A percentile compares a stretch with the other conserved stretches of the same genome.
Evolutionary conservation across 2,797 vertebrate genomes (phyloP).

Genomic region (Diplodus sargus): DNA sequence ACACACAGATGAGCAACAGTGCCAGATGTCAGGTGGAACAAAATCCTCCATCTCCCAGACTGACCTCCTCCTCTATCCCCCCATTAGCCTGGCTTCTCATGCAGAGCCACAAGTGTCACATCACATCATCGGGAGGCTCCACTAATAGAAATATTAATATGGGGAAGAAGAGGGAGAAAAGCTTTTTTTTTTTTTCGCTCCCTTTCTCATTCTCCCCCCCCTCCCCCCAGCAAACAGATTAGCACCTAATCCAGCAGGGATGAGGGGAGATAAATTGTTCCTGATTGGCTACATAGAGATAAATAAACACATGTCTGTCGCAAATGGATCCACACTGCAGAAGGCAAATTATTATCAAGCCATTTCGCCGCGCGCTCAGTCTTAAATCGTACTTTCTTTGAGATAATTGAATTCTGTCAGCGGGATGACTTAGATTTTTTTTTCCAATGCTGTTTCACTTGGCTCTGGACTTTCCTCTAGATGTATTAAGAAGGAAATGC

Average conservation of each 20-base stretch:
- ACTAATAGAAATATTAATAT: slow-evolving; percentile 78
- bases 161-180: slow-evolving; percentile 64
- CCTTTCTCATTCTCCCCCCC: slow-evolving; percentile 58
- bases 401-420: slow-evolving; percentile 62
- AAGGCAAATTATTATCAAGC: slow-evolving; percentile 53
- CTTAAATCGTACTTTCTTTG: slow-evolving; percentile 28
- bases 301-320: slow-evolving; percentile 73
- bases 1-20: background rate
- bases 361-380: slow-evolving; percentile 29
- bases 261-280: slow-evolving; percentile 72
- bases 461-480: slow-evolving; percentile 18
- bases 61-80: slow-evolving; percentile 58
- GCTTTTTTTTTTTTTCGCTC: slow-evolving; percentile 43
- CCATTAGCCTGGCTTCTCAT: slow-evolving; percentile 69
- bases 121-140: slow-evolving; percentile 65
- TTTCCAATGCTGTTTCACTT: slow-evolving; percentile 33
- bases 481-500: slow-evolving; percentile 25
- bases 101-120: slow-evolving; percentile 73
- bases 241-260: slow-evolving; percentile 77
- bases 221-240: slow-evolving; percentile 79
- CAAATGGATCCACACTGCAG: slow-evolving; percentile 53
- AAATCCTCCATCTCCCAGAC: slow-evolving; percentile 45
- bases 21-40: slow-evolving; percentile 63
- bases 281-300: slow-evolving; percentile 74
- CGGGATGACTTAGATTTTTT: slow-evolving; percentile 22